Percentiles rank a stretch among this genome's conserved stretches.
Conservation (phyloP, 1,140 invertebrate genomes). For the Anoplophora glabripennis region DNA sequence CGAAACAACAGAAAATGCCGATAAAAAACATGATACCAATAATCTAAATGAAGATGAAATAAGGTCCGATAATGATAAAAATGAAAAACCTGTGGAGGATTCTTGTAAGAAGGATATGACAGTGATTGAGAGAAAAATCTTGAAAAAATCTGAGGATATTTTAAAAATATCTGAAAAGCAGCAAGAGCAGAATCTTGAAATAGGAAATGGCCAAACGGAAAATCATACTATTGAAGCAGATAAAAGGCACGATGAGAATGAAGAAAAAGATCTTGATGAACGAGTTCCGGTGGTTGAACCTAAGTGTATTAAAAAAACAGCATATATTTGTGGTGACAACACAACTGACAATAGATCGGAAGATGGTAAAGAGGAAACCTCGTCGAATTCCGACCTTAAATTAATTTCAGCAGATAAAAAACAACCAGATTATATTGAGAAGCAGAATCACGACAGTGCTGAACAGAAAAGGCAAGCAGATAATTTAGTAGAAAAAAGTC, state of each 20-base stretch:
- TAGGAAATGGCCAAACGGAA: no score
- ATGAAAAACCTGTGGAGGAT: no score
- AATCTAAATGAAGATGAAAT: background rate
- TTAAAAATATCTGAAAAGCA: background rate
- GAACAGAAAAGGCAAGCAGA: background rate
- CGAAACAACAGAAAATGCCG: slow-evolving; percentile 11
- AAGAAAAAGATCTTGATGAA: background rate
- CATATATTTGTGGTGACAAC: slow-evolving; percentile 25
- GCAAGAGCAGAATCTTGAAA: no score
- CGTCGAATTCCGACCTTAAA: background rate
- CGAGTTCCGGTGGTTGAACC: slow-evolving; percentile 21
- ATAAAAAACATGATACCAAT: background rate
- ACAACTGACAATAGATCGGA: background rate
- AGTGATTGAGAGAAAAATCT: slow-evolving; percentile 5
- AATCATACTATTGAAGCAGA: background rate
- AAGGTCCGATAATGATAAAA: background rate
- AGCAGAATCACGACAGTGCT: background rate
- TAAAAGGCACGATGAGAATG: background rate
- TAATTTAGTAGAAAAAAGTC: background rate
- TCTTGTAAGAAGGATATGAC: background rate
- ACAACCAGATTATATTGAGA: background rate
- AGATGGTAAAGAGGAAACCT: background rate
- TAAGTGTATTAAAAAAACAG: slow-evolving; percentile 28
- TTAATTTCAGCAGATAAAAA: background rate
- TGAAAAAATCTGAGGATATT: slow-evolving; percentile 1